Conservation (phyloP, 2,888 invertebrate genomes). For the Kuschelorhynchus macadamiae region DNA sequence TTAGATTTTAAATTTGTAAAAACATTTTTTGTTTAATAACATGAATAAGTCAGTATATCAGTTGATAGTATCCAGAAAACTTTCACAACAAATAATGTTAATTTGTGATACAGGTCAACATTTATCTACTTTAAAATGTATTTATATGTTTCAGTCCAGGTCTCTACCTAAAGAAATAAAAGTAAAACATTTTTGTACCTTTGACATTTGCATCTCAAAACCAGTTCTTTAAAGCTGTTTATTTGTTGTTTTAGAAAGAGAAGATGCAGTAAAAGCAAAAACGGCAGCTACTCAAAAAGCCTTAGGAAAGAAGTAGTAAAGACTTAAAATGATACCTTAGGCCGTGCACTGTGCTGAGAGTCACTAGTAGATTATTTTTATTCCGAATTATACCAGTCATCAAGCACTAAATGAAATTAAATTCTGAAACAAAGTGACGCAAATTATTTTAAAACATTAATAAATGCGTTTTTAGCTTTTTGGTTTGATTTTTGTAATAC, state of each 20-base stretch:
- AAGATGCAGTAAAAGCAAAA: conserved; percentile 74
- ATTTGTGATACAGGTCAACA: no score
- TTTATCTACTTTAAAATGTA: no score
- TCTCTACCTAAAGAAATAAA: no score
- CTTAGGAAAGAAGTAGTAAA: conserved; percentile 71
- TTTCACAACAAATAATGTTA: no score
- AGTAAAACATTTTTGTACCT: no score
- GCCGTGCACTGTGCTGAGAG: conserved; percentile 16
- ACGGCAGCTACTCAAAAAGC: conserved; percentile 75
- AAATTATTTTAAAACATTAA: not conserved
- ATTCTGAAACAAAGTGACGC: not conserved
- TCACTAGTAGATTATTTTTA: conserved; percentile 13
- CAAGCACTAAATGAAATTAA: not conserved
- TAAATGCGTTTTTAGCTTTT: not conserved
- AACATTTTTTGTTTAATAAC: no score
- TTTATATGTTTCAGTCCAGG: no score
- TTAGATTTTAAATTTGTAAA: no score
- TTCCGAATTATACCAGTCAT: conserved; percentile 8
- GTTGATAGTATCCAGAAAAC: no score
- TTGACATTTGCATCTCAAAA: no score
- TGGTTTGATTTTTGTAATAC: not conserved
- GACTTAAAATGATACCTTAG: conserved; percentile 11
- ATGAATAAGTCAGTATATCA: no score
- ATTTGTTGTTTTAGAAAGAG: conserved; percentile 71
- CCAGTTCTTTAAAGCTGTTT: no score